Conservation (phyloP, 2,888 invertebrate species). For the Clitarchus hookeri region DNA sequence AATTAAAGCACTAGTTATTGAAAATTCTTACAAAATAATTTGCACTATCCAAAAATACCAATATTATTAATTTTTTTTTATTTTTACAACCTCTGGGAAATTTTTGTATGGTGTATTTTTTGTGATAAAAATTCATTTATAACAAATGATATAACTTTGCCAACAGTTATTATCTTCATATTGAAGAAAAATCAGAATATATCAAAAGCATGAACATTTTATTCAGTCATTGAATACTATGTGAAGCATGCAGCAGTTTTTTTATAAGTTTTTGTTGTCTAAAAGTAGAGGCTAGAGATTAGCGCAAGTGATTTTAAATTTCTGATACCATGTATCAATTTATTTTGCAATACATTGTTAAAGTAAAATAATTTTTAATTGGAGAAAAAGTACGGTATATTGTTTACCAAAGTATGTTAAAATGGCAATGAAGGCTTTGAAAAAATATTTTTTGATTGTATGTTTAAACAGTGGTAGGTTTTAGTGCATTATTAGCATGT, state of each 20-base stretch:
- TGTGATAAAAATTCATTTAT: slow-evolving; percentile 29
- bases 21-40: background rate
- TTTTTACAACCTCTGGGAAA: background rate
- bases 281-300: slow-evolving; percentile 26
- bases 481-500: slow-evolving; percentile 21
- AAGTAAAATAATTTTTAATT: slow-evolving; percentile 17
- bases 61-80: background rate
- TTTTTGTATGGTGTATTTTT: slow-evolving; percentile 14
- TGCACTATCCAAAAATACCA: background rate
- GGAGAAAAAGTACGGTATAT: slow-evolving; percentile 6
- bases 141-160: slow-evolving; percentile 28
- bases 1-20: background rate
- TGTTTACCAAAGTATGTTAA: slow-evolving; percentile 11
- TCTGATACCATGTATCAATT: slow-evolving; percentile 38
- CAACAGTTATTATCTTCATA: slow-evolving; percentile 33
- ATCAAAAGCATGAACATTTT: slow-evolving; percentile 24
- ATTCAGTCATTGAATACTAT: slow-evolving; percentile 14
- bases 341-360: slow-evolving; percentile 18
- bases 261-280: slow-evolving; percentile 26
- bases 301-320: slow-evolving; percentile 29
- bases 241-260: slow-evolving; percentile 22
- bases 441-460: slow-evolving; percentile 32
- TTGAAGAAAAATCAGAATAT: slow-evolving; percentile 29
- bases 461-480: slow-evolving; percentile 21
- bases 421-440: slow-evolving; percentile 16